Evolutionary conservation across 1,140 invertebrate genomes (phyloP).

Genomic region (Lanistes nyassanus): DNA sequence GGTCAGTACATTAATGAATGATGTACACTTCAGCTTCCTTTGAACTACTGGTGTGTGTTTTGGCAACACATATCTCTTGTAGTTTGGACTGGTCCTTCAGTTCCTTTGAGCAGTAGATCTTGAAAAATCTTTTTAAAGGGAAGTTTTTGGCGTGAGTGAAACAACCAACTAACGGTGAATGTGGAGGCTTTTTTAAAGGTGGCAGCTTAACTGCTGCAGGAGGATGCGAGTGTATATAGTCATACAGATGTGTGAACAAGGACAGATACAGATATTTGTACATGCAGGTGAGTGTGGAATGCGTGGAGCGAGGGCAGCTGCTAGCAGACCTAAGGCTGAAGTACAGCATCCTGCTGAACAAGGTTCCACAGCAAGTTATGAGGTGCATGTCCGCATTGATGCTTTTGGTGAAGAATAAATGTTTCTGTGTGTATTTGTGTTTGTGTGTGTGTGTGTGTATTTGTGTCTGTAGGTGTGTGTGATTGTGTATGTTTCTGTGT

Average conservation of each 20-base stretch:
- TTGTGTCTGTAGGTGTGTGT: neutral
- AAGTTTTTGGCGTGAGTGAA: too few species aligned
- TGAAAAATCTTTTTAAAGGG: too few species aligned
- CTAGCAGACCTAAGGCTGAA: conserved; percentile 46
- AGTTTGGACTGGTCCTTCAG: too few species aligned
- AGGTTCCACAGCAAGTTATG: neutral
- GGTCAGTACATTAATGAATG: too few species aligned
- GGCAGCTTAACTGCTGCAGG: neutral
- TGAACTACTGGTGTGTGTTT: too few species aligned
- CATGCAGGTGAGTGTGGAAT: conserved; percentile 62
- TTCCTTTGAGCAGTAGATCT: too few species aligned
- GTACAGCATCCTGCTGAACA: neutral
- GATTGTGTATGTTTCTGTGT: too few species aligned
- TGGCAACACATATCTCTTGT: too few species aligned
- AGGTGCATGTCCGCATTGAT: neutral
- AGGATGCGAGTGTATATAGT: neutral
- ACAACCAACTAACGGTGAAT: too few species aligned
- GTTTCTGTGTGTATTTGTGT: neutral
- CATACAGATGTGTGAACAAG: neutral
- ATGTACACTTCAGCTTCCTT: too few species aligned
- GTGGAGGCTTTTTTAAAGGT: neutral
- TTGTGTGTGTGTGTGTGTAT: neutral
- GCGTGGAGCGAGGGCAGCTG: conserved; percentile 64
- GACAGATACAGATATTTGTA: neutral
- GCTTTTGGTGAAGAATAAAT: neutral